Evolutionary conservation across 1,140 invertebrate genomes (phyloP).

Genomic region (Metopolophium dirhodum): DNA sequence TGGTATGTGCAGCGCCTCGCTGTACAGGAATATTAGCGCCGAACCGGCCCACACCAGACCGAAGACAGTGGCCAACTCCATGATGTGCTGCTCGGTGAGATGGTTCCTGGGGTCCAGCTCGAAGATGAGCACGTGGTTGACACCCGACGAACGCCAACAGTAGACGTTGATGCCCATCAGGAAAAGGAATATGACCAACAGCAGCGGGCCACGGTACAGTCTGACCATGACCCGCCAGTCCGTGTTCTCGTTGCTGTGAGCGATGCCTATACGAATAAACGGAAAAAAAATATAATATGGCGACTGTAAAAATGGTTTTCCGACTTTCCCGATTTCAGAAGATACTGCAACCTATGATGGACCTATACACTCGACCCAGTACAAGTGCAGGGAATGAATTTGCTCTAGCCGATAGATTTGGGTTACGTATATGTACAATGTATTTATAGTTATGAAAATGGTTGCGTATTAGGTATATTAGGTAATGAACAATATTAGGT

Average conservation of each 20-base stretch:
- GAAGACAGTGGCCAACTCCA: constrained; percentile 94
- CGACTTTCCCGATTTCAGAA: not conserved
- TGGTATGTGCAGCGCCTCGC: constrained; percentile 85
- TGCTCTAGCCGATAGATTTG: not conserved
- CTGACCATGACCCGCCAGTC: constrained; percentile 82
- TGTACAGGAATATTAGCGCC: constrained; percentile 82
- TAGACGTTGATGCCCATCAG: constrained; percentile 97
- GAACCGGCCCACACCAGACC: constrained; percentile 94
- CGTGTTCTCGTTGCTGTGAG: constrained; percentile 70
- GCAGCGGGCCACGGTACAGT: constrained; percentile 90
- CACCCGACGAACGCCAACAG: constrained; percentile 97
- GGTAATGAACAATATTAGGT: not conserved
- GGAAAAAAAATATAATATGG: not conserved
- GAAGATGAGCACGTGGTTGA: constrained; percentile 99
- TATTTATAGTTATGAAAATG: not conserved
- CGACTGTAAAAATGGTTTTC: not conserved
- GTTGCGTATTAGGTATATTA: not conserved
- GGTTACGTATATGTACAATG: not conserved
- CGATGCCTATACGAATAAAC: constrained; percentile 69
- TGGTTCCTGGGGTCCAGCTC: constrained; percentile 98
- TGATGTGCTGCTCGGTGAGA: constrained; percentile 92
- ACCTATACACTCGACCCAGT: not conserved
- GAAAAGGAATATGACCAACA: constrained; percentile 93
- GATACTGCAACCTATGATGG: too few species aligned
- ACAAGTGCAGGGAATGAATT: not conserved